Conservation (phyloP, 2,888 invertebrate genomes). For the Tupiocoris notatus region DNA sequence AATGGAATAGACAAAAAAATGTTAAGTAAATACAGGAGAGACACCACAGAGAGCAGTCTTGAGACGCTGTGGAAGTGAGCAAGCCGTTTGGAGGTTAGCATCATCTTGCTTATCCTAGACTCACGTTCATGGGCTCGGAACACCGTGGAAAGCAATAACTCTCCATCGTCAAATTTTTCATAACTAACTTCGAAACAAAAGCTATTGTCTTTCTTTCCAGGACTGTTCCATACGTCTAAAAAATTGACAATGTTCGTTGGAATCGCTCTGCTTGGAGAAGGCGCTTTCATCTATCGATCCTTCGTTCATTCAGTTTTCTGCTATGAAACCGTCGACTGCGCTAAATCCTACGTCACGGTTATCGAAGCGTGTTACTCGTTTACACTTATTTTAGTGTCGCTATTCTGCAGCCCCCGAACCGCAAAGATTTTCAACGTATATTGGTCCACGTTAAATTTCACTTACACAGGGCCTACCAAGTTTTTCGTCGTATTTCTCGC, state of each 20-base stretch:
- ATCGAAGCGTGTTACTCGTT: conserved; percentile 12
- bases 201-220: too few species aligned
- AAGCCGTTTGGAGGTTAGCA: too few species aligned
- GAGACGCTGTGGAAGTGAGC: too few species aligned
- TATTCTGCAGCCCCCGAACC: not conserved
- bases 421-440: not conserved
- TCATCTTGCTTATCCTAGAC: too few species aligned
- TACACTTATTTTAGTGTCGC: not conserved
- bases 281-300: conserved; percentile 1
- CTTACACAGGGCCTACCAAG: not conserved
- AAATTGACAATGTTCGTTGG: not conserved
- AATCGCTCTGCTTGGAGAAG: conserved; percentile 1
- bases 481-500: not conserved
- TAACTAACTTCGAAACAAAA: too few species aligned
- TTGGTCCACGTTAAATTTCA: not conserved
- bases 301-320: not conserved
- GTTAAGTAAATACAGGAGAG: too few species aligned
- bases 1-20: too few species aligned
- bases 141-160: too few species aligned
- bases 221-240: not conserved
- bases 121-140: too few species aligned
- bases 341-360: not conserved
- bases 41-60: too few species aligned
- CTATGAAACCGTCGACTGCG: conserved; percentile 4
- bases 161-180: too few species aligned